phyloP scores from a whole-genome alignment of 2,797 vertebrate species.

The Sebastes trivittatus region DNA sequence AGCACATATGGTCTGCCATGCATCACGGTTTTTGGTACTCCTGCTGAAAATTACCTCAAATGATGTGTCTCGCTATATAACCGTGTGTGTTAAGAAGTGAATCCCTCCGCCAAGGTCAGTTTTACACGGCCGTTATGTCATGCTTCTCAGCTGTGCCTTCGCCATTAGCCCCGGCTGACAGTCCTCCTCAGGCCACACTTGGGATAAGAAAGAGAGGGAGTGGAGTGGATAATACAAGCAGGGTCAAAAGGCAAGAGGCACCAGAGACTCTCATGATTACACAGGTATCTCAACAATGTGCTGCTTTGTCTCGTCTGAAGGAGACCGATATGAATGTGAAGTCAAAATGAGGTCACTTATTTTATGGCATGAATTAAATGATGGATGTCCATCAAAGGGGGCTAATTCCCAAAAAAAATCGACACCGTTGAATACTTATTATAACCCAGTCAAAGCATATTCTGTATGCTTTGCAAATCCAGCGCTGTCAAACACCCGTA shows the following conservation, averaged over 20 bases:
- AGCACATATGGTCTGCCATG: constrained; percentile 35
- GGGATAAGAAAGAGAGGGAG: constrained; percentile 48
- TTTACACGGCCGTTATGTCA: constrained; percentile 28
- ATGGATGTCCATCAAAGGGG: constrained; percentile 46
- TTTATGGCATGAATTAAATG: constrained; percentile 35
- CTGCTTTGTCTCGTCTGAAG: constrained; percentile 56
- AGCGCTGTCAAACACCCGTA: constrained; percentile 47
- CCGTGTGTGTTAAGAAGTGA: constrained; percentile 27
- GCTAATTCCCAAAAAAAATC: not conserved
- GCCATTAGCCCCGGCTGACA: constrained; percentile 8
- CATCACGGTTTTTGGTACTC: constrained; percentile 33
- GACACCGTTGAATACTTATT: not conserved
- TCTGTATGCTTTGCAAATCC: constrained; percentile 66
- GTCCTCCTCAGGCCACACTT: constrained; percentile 37
- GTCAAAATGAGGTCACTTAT: constrained; percentile 57
- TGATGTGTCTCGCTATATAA: constrained; percentile 17
- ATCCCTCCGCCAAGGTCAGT: constrained; percentile 47
- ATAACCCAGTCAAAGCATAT: constrained; percentile 43
- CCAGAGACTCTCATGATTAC: constrained; percentile 58
- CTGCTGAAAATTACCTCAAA: constrained; percentile 43
- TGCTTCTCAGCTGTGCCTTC: not conserved
- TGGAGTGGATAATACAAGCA: constrained; percentile 47
- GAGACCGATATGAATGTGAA: constrained; percentile 29
- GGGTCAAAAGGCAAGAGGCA: constrained; percentile 68
- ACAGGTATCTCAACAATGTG: constrained; percentile 69